Evolutionary conservation across 2,113 vertebrate genomes (phyloP), one percentile per base, ranked within the genome.

Genomic region (Podarcis muralis): DNA sequence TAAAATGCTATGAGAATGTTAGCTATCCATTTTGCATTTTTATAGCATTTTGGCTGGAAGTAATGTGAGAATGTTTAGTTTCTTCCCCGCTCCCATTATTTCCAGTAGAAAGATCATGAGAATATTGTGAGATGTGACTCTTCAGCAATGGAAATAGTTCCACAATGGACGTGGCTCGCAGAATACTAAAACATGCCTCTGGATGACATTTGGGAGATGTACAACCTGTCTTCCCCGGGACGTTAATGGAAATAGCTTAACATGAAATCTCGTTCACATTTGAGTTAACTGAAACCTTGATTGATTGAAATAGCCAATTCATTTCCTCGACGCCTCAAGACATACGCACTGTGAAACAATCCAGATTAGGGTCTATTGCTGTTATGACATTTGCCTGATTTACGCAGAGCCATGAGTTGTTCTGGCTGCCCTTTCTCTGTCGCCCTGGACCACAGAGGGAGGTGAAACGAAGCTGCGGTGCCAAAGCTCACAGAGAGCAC

Each of bases 41-140:
- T 94, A 94, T 94, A 92, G 90, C 89, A 93, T 94, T 95, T 94
- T 95, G 94, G 94, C 93, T 95, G 93, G 89, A 93, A 95, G 23
- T 92, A 95, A 94, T 91, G 93, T 96, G 94, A 96, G 94, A 96
- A 95, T 89, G 88, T 93, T 93, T 88, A 40, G 72, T 83, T 83
- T 88, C 62, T 88, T 88, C 48, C 53, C 27, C 37, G 95, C 93
- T 94, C 94, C 93, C 95, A 93, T 95, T 95, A 95, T 93, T 96
- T 96, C 93, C 91, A 91, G 84, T n/a, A 92, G 94, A 95, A 95
- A 93, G 90, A 90, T 68, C 92, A 89, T 94, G 95, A 96, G 94
- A 95, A 96, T 75, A 25, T 48, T 89, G 84, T 87, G 93, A 81
- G 89, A 93, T 91, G 88, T 91, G 90, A 93, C 90, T 90, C 83